Base-by-base conservation (phyloP, 2,888 invertebrate genomes). In the Nebria brevicollis region DNA sequence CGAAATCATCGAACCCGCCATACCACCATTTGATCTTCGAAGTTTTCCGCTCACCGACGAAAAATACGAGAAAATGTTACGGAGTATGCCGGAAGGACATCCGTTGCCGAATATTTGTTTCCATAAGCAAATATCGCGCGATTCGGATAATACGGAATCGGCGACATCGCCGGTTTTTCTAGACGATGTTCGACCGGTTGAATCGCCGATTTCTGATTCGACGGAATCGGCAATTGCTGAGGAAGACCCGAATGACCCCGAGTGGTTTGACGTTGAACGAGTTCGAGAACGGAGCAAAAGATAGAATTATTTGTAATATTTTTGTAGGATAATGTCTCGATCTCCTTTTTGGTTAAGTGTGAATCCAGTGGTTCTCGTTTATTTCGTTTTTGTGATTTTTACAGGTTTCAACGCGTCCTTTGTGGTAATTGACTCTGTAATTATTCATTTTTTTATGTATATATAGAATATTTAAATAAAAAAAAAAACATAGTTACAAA, bases 231-330 rank as follows among this genome's bases (percentile, higher is more conserved):
- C 92, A 77, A 90, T 91, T 77, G 93, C 92, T 83, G 95, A 95
- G 83, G 95, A 95, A 87, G 96, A 96, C 89, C 96, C 96, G 41
- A 95, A 96, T 87, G 96, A 96, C 90, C 94, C 94, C 6, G 96
- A 96, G 87, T 96, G 96, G 96, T 93, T 91, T 78, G 91, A 90
- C 82, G 87, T 87, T 84, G 88, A 88, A 84, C 84, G 86, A 80
- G 84, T 86, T 54, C 85, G 86, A 81, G 88, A 88, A 86, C 85
- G 89, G 84, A 84, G 89, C 87, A 86, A 87, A 86, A 85, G 87
- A 87, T 89, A 89, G 84, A 8, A 54, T 54, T 54, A 54, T 54
- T 54, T 54, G 54, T 54, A 54, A 54, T 54, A 54, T 54, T 54
- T 54, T 54, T 54, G 54, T 54, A 54, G 54, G 8, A 54, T 54